These are phyloP conservation scores for Drosophila tani DNA, from an alignment of 1,140 invertebrate genomes.

Conservation along the genomic window DNA sequence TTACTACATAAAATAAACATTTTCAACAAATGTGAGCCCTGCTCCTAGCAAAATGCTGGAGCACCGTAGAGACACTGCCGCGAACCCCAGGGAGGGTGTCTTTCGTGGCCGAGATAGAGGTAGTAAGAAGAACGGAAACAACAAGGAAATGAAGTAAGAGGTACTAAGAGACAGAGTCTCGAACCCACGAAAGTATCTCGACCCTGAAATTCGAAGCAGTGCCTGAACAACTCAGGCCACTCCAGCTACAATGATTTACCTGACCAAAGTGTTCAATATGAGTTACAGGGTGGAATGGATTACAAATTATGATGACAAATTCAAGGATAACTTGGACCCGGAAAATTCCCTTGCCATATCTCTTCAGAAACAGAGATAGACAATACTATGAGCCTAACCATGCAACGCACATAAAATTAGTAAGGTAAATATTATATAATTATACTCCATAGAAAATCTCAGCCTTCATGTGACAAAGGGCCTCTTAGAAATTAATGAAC, in stretches of 20 bases:
- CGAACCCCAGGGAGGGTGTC: conserved; percentile 4
- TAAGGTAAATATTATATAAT: background rate
- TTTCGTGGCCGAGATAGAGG: background rate
- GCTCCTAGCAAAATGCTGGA: background rate
- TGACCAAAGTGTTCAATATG: conserved; percentile 7
- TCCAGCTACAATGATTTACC: conserved; percentile 2
- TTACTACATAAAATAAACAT: no score
- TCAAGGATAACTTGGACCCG: background rate
- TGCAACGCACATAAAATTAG: background rate
- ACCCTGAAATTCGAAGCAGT: background rate
- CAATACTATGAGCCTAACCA: no score
- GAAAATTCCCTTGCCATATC: no score
- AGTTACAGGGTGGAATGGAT: background rate
- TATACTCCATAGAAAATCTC: background rate
- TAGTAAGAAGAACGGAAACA: conserved; percentile 5
- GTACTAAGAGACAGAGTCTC: background rate
- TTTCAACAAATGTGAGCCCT: background rate
- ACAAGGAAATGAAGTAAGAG: background rate
- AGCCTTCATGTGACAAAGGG: background rate
- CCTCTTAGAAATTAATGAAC: background rate
- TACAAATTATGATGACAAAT: background rate
- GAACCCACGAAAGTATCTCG: conserved; percentile 17
- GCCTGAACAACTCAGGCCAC: conserved; percentile 13
- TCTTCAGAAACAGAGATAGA: no score
- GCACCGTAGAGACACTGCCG: conserved; percentile 3